Base-by-base conservation (phyloP, 2,113 vertebrate genomes). In the Cynoglossus semilaevis region DNA sequence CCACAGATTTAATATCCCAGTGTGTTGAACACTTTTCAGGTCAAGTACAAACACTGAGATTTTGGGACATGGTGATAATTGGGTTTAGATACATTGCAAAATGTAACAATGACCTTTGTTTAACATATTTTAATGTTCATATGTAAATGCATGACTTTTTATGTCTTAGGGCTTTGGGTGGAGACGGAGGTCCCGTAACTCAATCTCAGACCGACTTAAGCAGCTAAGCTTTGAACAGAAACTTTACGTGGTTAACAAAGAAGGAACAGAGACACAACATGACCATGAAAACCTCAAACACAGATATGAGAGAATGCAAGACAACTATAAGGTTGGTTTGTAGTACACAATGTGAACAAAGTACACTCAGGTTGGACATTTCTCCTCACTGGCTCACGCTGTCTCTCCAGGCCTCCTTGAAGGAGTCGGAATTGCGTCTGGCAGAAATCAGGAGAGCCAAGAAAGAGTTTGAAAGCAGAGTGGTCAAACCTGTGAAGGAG, bases 201-300 rank as follows among this genome's bases (percentile, higher is more conserved):
- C 15, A 29, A 17, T 55, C 8, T 44, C 55, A 29, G 71, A 72
- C 15, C 22, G 4, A 10, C 34, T 42, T 43, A 71, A 60, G 41
- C 51, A 59, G 11, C 70, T 88, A 43, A 79, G 72, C 10, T 49
- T 72, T 54, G 58, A 67, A 14, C 77, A 85, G 47, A 88, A 81
- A 62, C 56, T 77, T 3, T 52, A 46, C 19, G 16, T 85, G 41
- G 70, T 58, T 6, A 46, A 64, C 6, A 74, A n/a, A 17, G 85
- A 80, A 71, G 15, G 77, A 13, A 51, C 9, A 17, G 63, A 72
- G 13, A 63, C 58, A 13, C 60, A 15, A 22, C 17, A 49, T 18
- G 76, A 80, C 15, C 19, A 13, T 17, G 70, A 81, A n/a, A 63
- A 69, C 14, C 43, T 81, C 51, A 62, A 15, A 41, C 19, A 19